Evolutionary conservation across 30 jellyfish, hydroid and myxozoan species (phyloP).

Genomic region (Aurelia sp.): DNA sequence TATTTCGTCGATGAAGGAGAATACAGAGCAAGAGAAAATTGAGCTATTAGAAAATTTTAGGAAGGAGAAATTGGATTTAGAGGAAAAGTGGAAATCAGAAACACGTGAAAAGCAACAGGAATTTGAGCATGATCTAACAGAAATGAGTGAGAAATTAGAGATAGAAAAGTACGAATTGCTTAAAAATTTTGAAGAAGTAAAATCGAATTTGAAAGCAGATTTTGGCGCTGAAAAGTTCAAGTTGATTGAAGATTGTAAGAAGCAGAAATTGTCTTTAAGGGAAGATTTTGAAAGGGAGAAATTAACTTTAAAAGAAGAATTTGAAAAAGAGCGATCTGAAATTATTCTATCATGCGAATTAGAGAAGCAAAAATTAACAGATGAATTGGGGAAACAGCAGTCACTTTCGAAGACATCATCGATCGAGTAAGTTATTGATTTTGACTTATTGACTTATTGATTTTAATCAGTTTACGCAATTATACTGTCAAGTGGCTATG

Average conservation of each 20-base stretch:
- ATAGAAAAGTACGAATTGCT: slow-evolving; percentile 24
- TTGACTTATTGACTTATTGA: too few relatives aligned
- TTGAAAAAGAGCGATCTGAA: slow-evolving; percentile 62
- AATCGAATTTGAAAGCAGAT: slow-evolving; percentile 15
- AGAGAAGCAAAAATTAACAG: slow-evolving; percentile 53
- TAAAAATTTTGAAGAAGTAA: slow-evolving; percentile 39
- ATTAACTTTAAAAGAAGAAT: slow-evolving; percentile 57
- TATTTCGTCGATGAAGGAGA: not conserved
- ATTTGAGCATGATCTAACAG: too few relatives aligned
- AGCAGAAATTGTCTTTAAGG: slow-evolving; percentile 13
- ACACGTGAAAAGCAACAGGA: too few relatives aligned
- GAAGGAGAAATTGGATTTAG: not conserved
- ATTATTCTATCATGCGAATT: slow-evolving; percentile 52
- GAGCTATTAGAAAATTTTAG: not conserved
- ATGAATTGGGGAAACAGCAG: slow-evolving; percentile 53
- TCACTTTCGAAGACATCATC: slow-evolving; percentile 56
- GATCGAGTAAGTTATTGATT: slow-evolving; percentile 52
- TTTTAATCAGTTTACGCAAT: too few relatives aligned
- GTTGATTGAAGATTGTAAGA: slow-evolving; percentile 40
- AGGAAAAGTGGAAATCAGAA: too few relatives aligned
- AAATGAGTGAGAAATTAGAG: slow-evolving; percentile 16
- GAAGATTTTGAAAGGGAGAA: slow-evolving; percentile 66
- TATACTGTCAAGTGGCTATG: too few relatives aligned
- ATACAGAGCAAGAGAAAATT: not conserved
- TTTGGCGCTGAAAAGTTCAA: slow-evolving; percentile 23